These are phyloP conservation scores for Gymnobelideus leadbeateri DNA, from an alignment of 2,113 vertebrate species.

Conservation along the genomic window DNA sequence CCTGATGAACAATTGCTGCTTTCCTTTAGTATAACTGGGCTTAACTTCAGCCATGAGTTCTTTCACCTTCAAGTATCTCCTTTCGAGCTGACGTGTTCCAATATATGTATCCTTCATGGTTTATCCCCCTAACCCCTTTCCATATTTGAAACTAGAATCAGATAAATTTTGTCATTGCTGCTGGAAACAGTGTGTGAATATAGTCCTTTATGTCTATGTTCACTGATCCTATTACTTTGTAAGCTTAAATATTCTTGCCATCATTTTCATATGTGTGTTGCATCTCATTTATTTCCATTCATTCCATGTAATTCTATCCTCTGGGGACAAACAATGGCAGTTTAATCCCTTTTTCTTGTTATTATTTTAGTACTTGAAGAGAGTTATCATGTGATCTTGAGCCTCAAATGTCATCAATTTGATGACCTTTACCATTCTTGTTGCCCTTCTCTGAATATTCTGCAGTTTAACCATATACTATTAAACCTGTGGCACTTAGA, in stretches of 20 bases:
- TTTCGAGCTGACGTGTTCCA: too few relatives aligned
- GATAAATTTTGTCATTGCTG: neutral
- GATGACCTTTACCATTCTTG: neutral
- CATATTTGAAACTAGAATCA: neutral
- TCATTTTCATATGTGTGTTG: neutral
- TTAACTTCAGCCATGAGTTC: too few relatives aligned
- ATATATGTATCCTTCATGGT: too few relatives aligned
- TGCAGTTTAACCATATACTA: neutral
- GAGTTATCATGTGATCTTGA: neutral
- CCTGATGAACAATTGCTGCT: too few relatives aligned
- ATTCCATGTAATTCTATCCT: neutral
- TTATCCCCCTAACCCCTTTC: too few relatives aligned
- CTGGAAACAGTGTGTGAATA: neutral
- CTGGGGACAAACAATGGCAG: neutral
- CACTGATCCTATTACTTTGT: neutral
- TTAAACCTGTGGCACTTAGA: neutral
- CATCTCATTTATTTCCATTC: neutral
- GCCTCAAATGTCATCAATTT: neutral
- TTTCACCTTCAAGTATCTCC: too few relatives aligned
- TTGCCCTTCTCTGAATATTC: neutral
- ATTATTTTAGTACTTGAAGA: neutral
- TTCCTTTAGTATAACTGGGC: too few relatives aligned
- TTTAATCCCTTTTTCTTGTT: neutral
- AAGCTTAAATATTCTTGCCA: neutral
- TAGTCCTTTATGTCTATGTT: neutral